A percentile compares a stretch with the other conserved stretches of the same genome.
Conservation (phyloP, 2,888 invertebrate species). For the Thumatha senex region DNA sequence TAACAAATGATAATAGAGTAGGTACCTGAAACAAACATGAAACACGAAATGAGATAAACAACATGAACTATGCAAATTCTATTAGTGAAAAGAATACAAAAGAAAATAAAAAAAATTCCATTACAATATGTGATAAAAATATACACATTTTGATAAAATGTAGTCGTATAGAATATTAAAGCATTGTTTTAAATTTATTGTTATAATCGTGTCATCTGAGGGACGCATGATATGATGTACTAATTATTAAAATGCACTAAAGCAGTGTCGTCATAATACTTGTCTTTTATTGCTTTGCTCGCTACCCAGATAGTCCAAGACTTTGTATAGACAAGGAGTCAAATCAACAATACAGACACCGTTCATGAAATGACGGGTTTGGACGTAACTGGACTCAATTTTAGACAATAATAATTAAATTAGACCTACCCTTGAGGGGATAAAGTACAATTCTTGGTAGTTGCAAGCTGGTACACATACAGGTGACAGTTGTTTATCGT, state of each 20-base stretch:
- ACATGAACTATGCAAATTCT: slow-evolving; percentile 29
- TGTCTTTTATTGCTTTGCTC: slow-evolving; percentile 54
- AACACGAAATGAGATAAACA: slow-evolving; percentile 16
- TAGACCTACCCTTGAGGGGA: too few species aligned
- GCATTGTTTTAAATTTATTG: slow-evolving; percentile 68
- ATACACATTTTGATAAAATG: slow-evolving; percentile 78
- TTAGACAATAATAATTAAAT: too few species aligned
- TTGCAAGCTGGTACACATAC: too few species aligned
- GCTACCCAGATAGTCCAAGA: background rate
- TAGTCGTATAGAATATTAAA: slow-evolving; percentile 62
- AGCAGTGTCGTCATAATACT: slow-evolving; percentile 64
- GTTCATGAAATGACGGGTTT: too few species aligned
- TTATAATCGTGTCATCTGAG: slow-evolving; percentile 62
- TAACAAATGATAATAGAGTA: slow-evolving; percentile 17
- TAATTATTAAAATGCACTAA: slow-evolving; percentile 75
- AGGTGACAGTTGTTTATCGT: too few species aligned
- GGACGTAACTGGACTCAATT: too few species aligned
- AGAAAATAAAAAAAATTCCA: slow-evolving; percentile 39
- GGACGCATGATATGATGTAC: slow-evolving; percentile 49
- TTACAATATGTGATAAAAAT: slow-evolving; percentile 76
- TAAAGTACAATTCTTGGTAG: too few species aligned
- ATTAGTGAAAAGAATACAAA: slow-evolving; percentile 39
- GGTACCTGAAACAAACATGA: slow-evolving; percentile 30
- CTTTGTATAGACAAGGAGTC: too few species aligned
- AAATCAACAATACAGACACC: too few species aligned